phyloP scores from a whole-genome alignment of 2,113 vertebrate genomes.

The Dicerorhinus sumatrensis region DNA sequence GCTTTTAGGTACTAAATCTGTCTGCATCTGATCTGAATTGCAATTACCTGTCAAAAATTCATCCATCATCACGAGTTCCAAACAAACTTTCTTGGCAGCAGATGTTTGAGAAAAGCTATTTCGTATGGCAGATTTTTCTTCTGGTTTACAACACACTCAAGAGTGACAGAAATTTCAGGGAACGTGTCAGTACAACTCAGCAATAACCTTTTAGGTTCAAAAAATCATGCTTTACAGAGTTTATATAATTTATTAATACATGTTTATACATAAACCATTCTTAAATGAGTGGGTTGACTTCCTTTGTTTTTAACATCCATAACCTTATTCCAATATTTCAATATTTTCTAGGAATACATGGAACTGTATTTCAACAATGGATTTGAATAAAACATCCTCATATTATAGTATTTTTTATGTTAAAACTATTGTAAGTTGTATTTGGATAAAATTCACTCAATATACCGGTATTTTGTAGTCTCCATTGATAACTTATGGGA shows the following conservation, averaged over 20 bases:
- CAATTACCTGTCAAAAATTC: constrained; percentile 91
- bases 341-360: background rate
- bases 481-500: background rate
- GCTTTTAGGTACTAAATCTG: constrained; percentile 88
- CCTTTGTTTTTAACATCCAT: constrained; percentile 35
- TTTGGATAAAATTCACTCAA: background rate
- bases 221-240: constrained; percentile 56
- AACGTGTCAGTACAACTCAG: constrained; percentile 75
- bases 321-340: constrained; percentile 29
- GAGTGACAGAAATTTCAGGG: constrained; percentile 82
- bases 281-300: constrained; percentile 43
- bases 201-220: constrained; percentile 63
- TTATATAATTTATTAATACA: constrained; percentile 72
- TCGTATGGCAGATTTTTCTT: constrained; percentile 80
- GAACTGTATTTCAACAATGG: background rate
- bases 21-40: constrained; percentile 91
- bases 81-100: constrained; percentile 88
- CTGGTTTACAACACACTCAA: constrained; percentile 78
- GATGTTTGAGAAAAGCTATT: constrained; percentile 86
- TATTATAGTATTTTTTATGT: background rate
- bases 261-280: constrained; percentile 60
- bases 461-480: background rate
- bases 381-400: background rate
- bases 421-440: background rate
- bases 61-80: constrained; percentile 88